Conservation (phyloP, 2,888 invertebrate genomes). For the Julus scandinavius region DNA sequence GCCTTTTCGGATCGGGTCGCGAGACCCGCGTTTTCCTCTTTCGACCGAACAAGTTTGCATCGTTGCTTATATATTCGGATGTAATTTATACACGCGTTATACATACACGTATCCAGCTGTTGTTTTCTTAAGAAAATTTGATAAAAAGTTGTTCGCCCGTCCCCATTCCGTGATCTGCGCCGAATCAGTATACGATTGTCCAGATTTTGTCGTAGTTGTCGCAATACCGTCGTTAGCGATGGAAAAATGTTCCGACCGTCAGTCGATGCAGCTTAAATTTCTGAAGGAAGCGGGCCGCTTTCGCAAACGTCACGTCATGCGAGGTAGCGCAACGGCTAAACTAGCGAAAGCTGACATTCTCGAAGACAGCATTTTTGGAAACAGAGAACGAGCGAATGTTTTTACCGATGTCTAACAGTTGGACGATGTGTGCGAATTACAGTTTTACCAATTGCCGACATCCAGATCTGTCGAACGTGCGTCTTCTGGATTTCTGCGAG, state of each 20-base stretch:
- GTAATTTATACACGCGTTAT: conserved; percentile 20
- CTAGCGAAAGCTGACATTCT: no score
- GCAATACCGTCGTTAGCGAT: background rate
- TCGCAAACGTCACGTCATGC: no score
- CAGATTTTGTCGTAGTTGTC: background rate
- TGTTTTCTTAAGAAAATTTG: conserved; percentile 2
- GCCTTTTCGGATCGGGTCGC: background rate
- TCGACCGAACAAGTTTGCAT: background rate
- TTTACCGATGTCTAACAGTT: no score
- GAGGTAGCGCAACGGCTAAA: no score
- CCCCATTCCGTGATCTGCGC: background rate
- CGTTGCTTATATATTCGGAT: conserved; percentile 42
- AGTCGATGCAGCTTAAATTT: no score
- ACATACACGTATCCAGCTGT: conserved; percentile 3
- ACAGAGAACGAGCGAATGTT: no score
- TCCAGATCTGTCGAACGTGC: no score
- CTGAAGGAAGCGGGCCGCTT: no score
- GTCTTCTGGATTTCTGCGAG: no score
- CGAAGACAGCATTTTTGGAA: no score
- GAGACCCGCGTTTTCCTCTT: background rate
- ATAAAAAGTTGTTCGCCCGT: background rate
- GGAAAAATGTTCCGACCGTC: background rate
- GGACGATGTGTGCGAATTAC: no score
- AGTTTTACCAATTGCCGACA: no score
- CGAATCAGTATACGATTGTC: conserved; percentile 9